phyloP scores from a whole-genome alignment of 2,113 vertebrate species.

The Siniperca chuatsi region DNA sequence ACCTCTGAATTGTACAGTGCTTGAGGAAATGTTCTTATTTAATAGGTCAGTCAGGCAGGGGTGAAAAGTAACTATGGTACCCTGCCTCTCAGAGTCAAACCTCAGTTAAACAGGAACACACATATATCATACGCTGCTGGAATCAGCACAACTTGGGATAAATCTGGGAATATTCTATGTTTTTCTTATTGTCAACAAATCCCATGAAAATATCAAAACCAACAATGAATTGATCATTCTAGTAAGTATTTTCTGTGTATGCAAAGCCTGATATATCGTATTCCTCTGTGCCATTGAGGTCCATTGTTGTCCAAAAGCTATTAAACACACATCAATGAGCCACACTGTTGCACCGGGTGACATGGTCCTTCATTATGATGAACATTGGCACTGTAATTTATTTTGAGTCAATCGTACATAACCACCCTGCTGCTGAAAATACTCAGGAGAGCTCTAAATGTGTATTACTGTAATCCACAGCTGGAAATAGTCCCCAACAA shows the following conservation, averaged over 20 bases:
- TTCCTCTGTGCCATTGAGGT: background rate
- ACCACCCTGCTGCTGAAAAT: background rate
- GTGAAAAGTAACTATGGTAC: too few species aligned
- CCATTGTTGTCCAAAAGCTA: background rate
- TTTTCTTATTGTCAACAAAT: background rate
- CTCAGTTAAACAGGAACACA: too few species aligned
- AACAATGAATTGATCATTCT: background rate
- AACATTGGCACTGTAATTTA: background rate
- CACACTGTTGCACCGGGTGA: background rate
- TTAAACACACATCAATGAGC: background rate
- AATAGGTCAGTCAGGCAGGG: too few species aligned
- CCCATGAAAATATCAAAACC: background rate
- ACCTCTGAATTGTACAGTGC: too few species aligned
- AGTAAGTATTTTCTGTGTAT: too few species aligned
- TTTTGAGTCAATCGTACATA: background rate
- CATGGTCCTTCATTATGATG: background rate
- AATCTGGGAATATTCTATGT: background rate
- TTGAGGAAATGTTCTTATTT: too few species aligned
- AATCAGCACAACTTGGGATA: background rate
- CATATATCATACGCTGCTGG: too few species aligned
- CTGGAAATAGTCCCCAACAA: too few species aligned
- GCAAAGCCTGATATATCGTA: background rate
- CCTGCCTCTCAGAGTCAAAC: too few species aligned
- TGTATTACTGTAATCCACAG: too few species aligned
- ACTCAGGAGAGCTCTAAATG: background rate